Conservation (phyloP, 1,140 invertebrate species). For the Nylanderia fulva region DNA sequence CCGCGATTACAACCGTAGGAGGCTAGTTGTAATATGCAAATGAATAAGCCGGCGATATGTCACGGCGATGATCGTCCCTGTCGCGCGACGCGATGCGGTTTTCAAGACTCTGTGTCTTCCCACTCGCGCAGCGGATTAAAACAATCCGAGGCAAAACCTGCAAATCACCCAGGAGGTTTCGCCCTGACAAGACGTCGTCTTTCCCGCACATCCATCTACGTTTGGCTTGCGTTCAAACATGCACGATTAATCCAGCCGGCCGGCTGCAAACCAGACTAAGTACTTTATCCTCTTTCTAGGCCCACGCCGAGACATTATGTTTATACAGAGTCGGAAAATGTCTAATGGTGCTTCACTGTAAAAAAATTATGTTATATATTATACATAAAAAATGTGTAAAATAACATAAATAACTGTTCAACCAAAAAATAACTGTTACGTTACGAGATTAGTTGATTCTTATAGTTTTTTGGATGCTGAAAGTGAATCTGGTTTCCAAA, state of each 20-base stretch:
- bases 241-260: constrained; percentile 52
- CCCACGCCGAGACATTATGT: constrained; percentile 63
- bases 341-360: too few species aligned
- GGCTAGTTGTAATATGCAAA: constrained; percentile 57
- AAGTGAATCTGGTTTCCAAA: too few species aligned
- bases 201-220: background rate
- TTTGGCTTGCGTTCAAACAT: constrained; percentile 25
- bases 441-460: too few species aligned
- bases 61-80: constrained; percentile 47
- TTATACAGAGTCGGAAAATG: constrained; percentile 49
- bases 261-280: constrained; percentile 35
- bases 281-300: constrained; percentile 64
- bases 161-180: constrained; percentile 60
- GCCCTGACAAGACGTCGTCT: background rate
- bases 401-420: too few species aligned
- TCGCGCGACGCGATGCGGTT: constrained; percentile 31
- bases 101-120: constrained; percentile 43
- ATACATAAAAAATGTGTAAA: too few species aligned
- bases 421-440: too few species aligned
- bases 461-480: too few species aligned
- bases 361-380: too few species aligned
- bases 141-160: constrained; percentile 52
- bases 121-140: constrained; percentile 42
- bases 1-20: constrained; percentile 51
- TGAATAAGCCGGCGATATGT: constrained; percentile 55